A percentile compares a stretch with the other conserved stretches of the same genome.
These are phyloP conservation scores for Pseudachorutes palmiensis DNA, from an alignment of 1,140 invertebrate species.

Conservation along the genomic window DNA sequence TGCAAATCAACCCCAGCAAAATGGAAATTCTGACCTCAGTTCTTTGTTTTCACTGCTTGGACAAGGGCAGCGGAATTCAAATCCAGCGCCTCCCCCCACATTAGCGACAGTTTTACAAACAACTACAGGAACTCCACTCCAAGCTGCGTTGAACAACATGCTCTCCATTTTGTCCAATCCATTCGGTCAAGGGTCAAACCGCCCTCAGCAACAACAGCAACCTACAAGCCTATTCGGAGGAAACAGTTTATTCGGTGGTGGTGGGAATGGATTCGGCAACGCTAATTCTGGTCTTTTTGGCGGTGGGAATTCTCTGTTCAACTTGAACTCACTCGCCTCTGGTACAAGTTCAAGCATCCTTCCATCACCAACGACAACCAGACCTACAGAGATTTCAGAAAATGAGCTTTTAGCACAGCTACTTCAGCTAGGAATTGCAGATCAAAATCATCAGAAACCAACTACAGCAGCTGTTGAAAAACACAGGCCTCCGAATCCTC, in stretches of 20 bases:
- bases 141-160: constrained; percentile 9
- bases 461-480: too few species aligned
- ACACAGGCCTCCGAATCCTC: constrained; percentile 10
- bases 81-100: too few species aligned
- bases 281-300: neutral
- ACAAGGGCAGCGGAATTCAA: too few species aligned
- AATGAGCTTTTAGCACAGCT: constrained; percentile 28
- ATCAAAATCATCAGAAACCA: constrained; percentile 2
- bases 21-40: neutral
- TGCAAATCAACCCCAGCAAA: neutral
- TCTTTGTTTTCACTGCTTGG: neutral
- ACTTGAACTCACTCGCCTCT: neutral
- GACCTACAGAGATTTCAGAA: constrained; percentile 6
- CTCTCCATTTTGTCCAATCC: constrained; percentile 12
- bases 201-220: neutral
- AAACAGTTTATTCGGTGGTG: constrained; percentile 1
- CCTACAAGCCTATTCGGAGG: neutral
- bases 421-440: constrained; percentile 19
- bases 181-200: neutral
- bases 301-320: constrained; percentile 12
- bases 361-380: constrained; percentile 2
- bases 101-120: neutral
- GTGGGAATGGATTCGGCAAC: constrained; percentile 7
- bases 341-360: neutral
- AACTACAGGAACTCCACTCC: neutral